phyloP scores from a whole-genome alignment of 1,140 invertebrate species.

The Pinna nobilis region DNA sequence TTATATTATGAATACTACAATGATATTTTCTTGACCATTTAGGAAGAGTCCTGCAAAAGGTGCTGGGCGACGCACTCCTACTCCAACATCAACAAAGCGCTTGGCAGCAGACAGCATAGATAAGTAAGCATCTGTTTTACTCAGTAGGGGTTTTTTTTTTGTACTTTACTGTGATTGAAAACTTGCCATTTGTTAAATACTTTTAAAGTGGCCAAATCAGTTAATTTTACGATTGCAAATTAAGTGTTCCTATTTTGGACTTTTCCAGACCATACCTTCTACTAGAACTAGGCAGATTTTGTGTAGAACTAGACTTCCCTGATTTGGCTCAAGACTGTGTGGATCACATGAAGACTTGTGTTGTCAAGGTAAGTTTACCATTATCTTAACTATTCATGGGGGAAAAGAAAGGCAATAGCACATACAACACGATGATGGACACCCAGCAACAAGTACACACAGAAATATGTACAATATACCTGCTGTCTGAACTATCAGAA shows the following conservation, averaged over 20 bases:
- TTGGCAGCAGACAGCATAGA: slow-evolving; percentile 60
- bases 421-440: no score
- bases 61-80: slow-evolving; percentile 59
- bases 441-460: no score
- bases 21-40: slow-evolving; percentile 21
- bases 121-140: slow-evolving; percentile 55
- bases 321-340: slow-evolving; percentile 67
- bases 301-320: slow-evolving; percentile 65
- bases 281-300: slow-evolving; percentile 67
- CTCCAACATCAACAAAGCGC: slow-evolving; percentile 60
- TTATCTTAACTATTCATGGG: no score
- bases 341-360: slow-evolving; percentile 63
- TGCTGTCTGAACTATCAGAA: no score
- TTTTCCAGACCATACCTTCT: slow-evolving; percentile 66
- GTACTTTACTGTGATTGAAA: slow-evolving; percentile 5
- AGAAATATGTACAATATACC: no score
- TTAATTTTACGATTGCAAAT: background rate
- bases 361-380: slow-evolving; percentile 55
- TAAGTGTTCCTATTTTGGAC: background rate
- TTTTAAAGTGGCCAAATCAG: background rate
- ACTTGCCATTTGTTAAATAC: background rate
- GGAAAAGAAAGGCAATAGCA: no score
- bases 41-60: slow-evolving; percentile 60
- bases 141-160: background rate
- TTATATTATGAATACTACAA: no score